Conservation (phyloP, 2,888 invertebrate genomes). For the Diachrysia chrysitis region DNA sequence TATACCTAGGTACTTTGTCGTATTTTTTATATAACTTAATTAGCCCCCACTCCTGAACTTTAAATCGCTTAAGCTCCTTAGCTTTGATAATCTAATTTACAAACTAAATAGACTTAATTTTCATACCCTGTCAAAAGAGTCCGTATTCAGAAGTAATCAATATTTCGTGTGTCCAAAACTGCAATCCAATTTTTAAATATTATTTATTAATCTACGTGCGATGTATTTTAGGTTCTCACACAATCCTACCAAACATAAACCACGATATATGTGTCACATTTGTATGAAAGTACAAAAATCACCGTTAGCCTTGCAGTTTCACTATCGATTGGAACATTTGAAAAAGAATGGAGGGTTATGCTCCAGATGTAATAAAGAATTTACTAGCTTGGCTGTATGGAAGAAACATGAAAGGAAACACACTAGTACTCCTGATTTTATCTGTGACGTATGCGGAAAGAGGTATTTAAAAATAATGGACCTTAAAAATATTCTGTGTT, state of each 20-base stretch:
- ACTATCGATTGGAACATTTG: slow-evolving; percentile 74
- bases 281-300: slow-evolving; percentile 57
- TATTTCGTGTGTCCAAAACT: no score
- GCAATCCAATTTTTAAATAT: no score
- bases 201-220: background rate
- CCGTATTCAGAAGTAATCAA: no score
- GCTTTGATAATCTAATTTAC: no score
- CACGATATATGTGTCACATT: slow-evolving; percentile 62
- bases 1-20: no score
- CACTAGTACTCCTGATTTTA: slow-evolving; percentile 45
- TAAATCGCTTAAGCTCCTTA: no score
- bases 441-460: slow-evolving; percentile 72
- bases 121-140: no score
- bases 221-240: slow-evolving; percentile 65
- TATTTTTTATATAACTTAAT: no score
- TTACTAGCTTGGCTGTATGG: slow-evolving; percentile 59
- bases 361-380: slow-evolving; percentile 64
- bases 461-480: slow-evolving; percentile 62
- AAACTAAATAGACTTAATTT: no score
- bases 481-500: background rate
- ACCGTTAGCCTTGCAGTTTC: slow-evolving; percentile 67
- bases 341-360: slow-evolving; percentile 71
- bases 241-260: slow-evolving; percentile 37
- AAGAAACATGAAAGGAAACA: slow-evolving; percentile 68
- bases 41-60: no score